Evolutionary conservation across 1,140 invertebrate genomes (phyloP).

Genomic region (Camponotus floridanus): DNA sequence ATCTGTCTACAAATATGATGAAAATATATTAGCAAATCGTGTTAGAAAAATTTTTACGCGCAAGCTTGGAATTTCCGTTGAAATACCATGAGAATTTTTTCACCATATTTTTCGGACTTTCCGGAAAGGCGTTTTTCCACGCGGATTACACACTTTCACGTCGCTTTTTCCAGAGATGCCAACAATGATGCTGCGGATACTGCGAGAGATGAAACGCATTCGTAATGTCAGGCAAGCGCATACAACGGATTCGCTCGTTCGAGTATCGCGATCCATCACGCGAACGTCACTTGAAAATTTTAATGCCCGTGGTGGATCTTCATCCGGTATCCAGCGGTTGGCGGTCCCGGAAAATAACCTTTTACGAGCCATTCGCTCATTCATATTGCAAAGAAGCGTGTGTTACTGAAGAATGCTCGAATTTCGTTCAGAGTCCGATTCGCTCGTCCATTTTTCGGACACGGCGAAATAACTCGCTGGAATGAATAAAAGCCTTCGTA

Average conservation of each 20-base stretch:
- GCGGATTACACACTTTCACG: not conserved
- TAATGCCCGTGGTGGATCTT: slow-evolving; percentile 62
- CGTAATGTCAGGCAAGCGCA: slow-evolving; percentile 17
- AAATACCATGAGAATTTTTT: not conserved
- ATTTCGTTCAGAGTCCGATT: not conserved
- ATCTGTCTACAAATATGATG: not conserved
- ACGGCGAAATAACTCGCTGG: slow-evolving; percentile 12
- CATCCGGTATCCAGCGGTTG: not conserved
- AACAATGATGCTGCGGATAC: slow-evolving; percentile 33
- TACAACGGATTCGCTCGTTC: slow-evolving; percentile 51
- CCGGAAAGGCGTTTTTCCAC: slow-evolving; percentile 20
- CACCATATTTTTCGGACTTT: not conserved
- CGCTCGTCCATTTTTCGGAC: not conserved
- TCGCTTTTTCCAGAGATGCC: slow-evolving; percentile 30
- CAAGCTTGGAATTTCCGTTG: not conserved
- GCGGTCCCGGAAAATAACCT: slow-evolving; percentile 19
- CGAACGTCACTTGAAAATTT: slow-evolving; percentile 73
- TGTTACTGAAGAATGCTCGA: slow-evolving; percentile 12
- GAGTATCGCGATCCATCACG: slow-evolving; percentile 72
- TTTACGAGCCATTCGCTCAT: slow-evolving; percentile 36
- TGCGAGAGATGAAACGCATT: slow-evolving; percentile 15
- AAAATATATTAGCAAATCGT: not conserved
- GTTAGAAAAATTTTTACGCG: not conserved
- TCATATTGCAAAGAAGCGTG: slow-evolving; percentile 23
- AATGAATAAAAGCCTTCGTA: slow-evolving; percentile 1